Evolutionary conservation across 2,888 invertebrate species (phyloP).

Genomic region (Monopis laevigella): DNA sequence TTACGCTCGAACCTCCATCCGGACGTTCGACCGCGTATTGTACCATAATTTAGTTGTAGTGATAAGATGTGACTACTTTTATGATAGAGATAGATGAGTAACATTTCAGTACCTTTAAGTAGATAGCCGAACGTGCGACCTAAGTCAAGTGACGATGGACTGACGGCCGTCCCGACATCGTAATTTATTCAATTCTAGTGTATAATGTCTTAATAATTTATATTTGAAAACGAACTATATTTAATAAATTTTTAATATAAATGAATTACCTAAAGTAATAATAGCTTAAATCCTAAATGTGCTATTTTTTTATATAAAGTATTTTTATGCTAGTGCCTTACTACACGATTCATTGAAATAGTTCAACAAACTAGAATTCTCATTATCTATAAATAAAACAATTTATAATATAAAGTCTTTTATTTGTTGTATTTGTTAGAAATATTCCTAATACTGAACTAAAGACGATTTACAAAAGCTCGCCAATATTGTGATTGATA

Average conservation of each 20-base stretch:
- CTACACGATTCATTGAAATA: constrained; percentile 14
- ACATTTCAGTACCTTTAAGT: constrained; percentile 63
- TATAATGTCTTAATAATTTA: constrained; percentile 55
- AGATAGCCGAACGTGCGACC: constrained; percentile 66
- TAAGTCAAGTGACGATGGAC: constrained; percentile 64
- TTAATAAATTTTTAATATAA: constrained; percentile 52
- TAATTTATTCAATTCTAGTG: constrained; percentile 62
- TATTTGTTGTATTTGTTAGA: too few species aligned
- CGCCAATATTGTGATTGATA: too few species aligned
- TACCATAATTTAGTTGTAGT: constrained; percentile 60
- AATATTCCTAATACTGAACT: too few species aligned
- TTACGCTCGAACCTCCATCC: constrained; percentile 49
- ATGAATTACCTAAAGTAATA: constrained; percentile 36
- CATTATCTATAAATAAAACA: constrained; percentile 50
- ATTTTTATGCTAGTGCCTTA: constrained; percentile 49
- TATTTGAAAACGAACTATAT: constrained; percentile 48
- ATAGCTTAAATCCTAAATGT: constrained; percentile 42
- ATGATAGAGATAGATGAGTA: constrained; percentile 56
- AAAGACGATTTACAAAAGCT: too few species aligned
- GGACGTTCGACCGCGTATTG: constrained; percentile 54
- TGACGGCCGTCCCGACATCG: constrained; percentile 66
- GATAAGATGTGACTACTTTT: constrained; percentile 33
- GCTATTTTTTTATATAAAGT: constrained; percentile 42
- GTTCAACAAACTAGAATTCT: constrained; percentile 29
- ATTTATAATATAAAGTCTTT: constrained; percentile 29